Evolutionary conservation across 2,888 invertebrate genomes (phyloP).

Genomic region (Carcina quercana): DNA sequence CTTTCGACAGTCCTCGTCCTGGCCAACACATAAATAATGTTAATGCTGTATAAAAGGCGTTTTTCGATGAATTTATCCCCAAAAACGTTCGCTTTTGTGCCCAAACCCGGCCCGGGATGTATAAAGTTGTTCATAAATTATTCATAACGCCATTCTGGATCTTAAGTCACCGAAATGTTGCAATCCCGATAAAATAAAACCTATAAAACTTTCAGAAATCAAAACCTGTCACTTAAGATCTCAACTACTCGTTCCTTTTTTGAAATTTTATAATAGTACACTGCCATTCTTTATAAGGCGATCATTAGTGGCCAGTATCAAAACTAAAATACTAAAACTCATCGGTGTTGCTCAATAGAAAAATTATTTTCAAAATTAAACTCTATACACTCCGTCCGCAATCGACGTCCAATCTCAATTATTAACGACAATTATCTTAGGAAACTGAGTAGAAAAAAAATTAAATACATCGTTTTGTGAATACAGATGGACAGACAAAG

Average conservation of each 20-base stretch:
- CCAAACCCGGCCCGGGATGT: conserved; percentile 48
- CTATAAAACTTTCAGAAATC: conserved; percentile 18
- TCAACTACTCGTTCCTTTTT: conserved; percentile 9
- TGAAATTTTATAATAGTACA: too few species aligned
- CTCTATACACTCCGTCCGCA: conserved; percentile 24
- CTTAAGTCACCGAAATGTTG: conserved; percentile 39
- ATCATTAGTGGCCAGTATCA: conserved; percentile 31
- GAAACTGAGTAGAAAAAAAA: conserved; percentile 41
- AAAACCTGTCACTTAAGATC: conserved; percentile 17
- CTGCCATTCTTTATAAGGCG: conserved; percentile 27
- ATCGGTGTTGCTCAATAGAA: conserved; percentile 23
- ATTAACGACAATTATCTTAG: conserved; percentile 61
- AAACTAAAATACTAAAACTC: conserved; percentile 14
- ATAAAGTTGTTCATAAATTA: conserved; percentile 67
- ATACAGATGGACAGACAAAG: conserved; percentile 55
- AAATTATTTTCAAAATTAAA: conserved; percentile 34
- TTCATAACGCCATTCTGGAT: conserved; percentile 42
- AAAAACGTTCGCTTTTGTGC: conserved; percentile 51
- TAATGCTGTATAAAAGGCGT: conserved; percentile 60
- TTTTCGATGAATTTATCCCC: conserved; percentile 64
- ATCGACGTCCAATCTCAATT: conserved; percentile 38
- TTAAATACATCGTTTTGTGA: conserved; percentile 52
- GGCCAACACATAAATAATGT: conserved; percentile 53
- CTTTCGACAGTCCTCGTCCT: conserved; percentile 15
- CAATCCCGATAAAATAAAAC: conserved; percentile 28